Evolutionary conservation across 2,113 vertebrate species (phyloP).

Genomic region (Colossoma macropomum): DNA sequence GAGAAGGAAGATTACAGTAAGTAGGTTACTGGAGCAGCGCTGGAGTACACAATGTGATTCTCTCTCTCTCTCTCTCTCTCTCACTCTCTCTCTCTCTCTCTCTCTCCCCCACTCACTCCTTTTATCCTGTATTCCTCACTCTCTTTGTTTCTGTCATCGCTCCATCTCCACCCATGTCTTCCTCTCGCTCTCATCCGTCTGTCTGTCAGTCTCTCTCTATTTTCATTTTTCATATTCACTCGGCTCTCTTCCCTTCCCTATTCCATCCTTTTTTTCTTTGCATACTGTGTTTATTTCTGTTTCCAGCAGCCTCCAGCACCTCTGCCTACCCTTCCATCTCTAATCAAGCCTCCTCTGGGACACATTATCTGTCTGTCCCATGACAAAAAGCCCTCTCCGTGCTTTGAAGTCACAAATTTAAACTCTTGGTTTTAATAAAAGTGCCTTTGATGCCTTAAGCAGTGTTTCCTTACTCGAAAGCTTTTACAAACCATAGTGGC

Average conservation of each 20-base stretch:
- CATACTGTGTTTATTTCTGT: background rate
- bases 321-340: too few species aligned
- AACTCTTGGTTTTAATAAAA: background rate
- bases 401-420: background rate
- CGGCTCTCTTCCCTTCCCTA: background rate
- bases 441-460: too few species aligned
- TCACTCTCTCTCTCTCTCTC: slow-evolving; percentile 10
- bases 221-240: background rate
- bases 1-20: slow-evolving; percentile 79
- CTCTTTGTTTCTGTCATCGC: background rate
- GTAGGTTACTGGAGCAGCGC: slow-evolving; percentile 79
- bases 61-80: slow-evolving; percentile 18
- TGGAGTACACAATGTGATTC: slow-evolving; percentile 57
- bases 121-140: background rate
- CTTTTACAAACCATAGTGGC: too few species aligned
- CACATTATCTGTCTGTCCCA: background rate
- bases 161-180: background rate
- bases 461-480: too few species aligned
- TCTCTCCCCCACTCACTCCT: background rate
- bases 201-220: background rate
- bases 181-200: background rate
- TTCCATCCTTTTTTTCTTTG: background rate
- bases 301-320: background rate
- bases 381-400: background rate
- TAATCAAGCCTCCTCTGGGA: background rate